phyloP scores from a whole-genome alignment of 2,888 invertebrate genomes.

The Plebejus anna region DNA sequence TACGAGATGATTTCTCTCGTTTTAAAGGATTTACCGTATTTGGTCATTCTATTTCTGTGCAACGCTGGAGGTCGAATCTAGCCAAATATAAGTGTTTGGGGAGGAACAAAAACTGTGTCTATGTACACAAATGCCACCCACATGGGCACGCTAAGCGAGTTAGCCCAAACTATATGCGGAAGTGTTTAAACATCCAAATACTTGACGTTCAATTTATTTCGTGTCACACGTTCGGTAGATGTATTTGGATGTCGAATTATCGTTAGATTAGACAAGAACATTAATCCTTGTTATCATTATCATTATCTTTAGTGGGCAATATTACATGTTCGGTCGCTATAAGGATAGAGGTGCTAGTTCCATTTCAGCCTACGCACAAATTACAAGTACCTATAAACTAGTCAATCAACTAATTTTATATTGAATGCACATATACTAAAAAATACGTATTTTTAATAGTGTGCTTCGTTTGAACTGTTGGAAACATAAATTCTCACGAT shows the following conservation, averaged over 20 bases:
- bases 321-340: background rate
- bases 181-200: constrained; percentile 41
- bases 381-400: background rate
- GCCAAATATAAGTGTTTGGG: constrained; percentile 55
- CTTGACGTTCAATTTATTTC: constrained; percentile 33
- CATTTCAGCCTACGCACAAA: background rate
- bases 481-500: background rate
- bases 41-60: constrained; percentile 34
- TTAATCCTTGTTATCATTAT: background rate
- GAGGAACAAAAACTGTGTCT: constrained; percentile 48
- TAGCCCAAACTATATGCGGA: constrained; percentile 46
- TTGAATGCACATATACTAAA: background rate
- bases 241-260: background rate
- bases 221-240: background rate
- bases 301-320: constrained; percentile 4
- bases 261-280: constrained; percentile 18
- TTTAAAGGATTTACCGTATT: constrained; percentile 10
- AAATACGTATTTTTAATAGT: background rate
- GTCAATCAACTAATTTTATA: background rate
- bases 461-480: background rate
- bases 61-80: constrained; percentile 68
- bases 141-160: constrained; percentile 49
- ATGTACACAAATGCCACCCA: constrained; percentile 58
- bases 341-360: background rate
- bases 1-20: background rate